Base-by-base conservation (phyloP, 2,888 invertebrate genomes). In the Adineta ricciae region DNA sequence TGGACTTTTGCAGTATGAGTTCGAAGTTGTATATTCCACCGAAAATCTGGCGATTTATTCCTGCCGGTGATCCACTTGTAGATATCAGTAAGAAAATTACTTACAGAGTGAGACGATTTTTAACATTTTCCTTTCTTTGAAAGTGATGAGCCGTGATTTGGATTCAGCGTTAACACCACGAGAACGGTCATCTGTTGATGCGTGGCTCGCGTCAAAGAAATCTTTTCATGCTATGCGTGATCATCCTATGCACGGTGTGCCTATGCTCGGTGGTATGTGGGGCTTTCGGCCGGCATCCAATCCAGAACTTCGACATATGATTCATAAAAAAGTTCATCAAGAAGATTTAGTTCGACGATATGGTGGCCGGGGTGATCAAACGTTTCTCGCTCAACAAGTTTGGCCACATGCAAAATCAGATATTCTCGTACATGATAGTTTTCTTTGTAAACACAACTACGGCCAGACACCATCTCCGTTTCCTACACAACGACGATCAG, bases 211-310 rank as follows among this genome's bases (percentile, higher is more conserved):
- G 8, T 24, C 78, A 2, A 78, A 41, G 24, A 78, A 78, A 78
- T 38, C 78, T 41, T 78, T 78, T n/a, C 78, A 78, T 78, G 24
- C 78, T 41, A 78, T 78, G 78, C 78, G 78, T 41, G 78, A 78
- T 41, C 78, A 78, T 78, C 78, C 78, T 38, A 11, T 11, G 41
- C 78, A 78, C 41, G 78, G 11, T 21, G 41, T 32, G 14, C 24
- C 38, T n/a, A 78, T 78, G 78, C 41, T 78, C 11, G 78, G 38
- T 16, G 78, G 78, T 11, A 78, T 78, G 78, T 78, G 78, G 78
- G 78, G 78, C 2, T 78, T 78, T 38, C 78, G 78, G 24, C 36
- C 78, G 0, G 9, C 36, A n/a, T 8, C 41, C 3, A 19, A 83
- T 54, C 27, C 36, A 36, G 2, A 16, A 14, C 4, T 83, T 8